Percentiles rank a stretch among this genome's conserved stretches.
Evolutionary conservation across 1,140 invertebrate genomes (phyloP).

Genomic region (Aleiodes sp.): DNA sequence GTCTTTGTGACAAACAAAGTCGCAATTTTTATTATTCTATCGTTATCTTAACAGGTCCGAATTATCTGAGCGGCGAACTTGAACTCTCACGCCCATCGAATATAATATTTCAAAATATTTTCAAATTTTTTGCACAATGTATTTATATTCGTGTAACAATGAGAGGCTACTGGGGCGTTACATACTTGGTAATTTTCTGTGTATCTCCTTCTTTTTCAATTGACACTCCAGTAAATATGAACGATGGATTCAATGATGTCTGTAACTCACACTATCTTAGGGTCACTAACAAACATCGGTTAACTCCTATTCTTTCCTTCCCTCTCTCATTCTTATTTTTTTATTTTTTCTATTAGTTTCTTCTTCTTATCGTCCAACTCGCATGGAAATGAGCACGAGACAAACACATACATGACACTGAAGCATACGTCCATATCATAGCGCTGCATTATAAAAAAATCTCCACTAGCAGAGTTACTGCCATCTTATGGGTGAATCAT

Average conservation of each 20-base stretch:
- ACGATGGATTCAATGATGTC: not conserved
- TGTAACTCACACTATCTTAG: not conserved
- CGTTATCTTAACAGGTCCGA: too few relatives aligned
- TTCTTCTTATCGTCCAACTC: not conserved
- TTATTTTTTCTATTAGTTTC: not conserved
- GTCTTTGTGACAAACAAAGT: too few relatives aligned
- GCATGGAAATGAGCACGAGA: slow-evolving; percentile 24
- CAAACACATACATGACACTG: not conserved
- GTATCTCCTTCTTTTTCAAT: slow-evolving; percentile 14
- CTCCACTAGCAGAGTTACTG: not conserved
- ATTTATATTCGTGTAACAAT: not conserved
- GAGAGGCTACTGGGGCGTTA: slow-evolving; percentile 13
- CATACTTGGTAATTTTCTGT: not conserved
- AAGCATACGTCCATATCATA: not conserved
- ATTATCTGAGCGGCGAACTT: too few relatives aligned
- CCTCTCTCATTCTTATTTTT: not conserved
- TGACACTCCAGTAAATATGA: slow-evolving; percentile 23
- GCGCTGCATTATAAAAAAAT: slow-evolving; percentile 2
- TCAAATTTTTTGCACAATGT: too few relatives aligned
- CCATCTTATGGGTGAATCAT: not conserved
- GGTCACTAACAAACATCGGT: not conserved
- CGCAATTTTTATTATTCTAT: too few relatives aligned
- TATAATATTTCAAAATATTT: too few relatives aligned
- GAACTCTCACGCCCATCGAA: too few relatives aligned
- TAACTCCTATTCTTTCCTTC: not conserved